Evolutionary conservation across 2,888 invertebrate genomes (phyloP).

Genomic region (Agrotis puta): DNA sequence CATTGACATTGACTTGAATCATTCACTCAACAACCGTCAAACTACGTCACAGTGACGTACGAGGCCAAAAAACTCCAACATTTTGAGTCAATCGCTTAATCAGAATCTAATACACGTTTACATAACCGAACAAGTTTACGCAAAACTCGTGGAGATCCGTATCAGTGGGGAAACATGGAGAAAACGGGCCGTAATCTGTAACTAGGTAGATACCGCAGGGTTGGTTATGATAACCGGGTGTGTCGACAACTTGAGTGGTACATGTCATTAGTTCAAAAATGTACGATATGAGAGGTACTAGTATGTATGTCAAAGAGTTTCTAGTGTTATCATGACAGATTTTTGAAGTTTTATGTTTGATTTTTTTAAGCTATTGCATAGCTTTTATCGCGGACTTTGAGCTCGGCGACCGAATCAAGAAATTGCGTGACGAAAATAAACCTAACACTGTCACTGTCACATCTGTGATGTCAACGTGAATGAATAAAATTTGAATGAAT

Average conservation of each 20-base stretch:
- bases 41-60: conserved; percentile 51
- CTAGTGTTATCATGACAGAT: conserved; percentile 1
- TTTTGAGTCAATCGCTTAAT: conserved; percentile 64
- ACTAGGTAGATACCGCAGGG: conserved; percentile 60
- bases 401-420: too few relatives aligned
- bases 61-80: conserved; percentile 27
- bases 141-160: conserved; percentile 62
- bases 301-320: conserved; percentile 3
- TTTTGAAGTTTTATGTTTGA: background rate
- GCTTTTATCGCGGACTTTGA: too few relatives aligned
- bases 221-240: conserved; percentile 49
- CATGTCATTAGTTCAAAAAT: conserved; percentile 47
- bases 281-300: conserved; percentile 11
- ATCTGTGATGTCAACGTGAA: too few relatives aligned
- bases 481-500: too few relatives aligned
- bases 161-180: conserved; percentile 58
- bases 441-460: too few relatives aligned
- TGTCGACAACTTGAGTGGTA: conserved; percentile 52
- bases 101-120: conserved; percentile 63
- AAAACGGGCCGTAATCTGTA: conserved; percentile 48
- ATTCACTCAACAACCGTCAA: conserved; percentile 9
- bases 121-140: conserved; percentile 66
- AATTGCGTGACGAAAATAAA: too few relatives aligned
- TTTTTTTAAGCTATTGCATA: too few relatives aligned
- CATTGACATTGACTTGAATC: background rate